Evolutionary conservation across 2,888 invertebrate genomes (phyloP).

Genomic region (Drosophila maculinotata): DNA sequence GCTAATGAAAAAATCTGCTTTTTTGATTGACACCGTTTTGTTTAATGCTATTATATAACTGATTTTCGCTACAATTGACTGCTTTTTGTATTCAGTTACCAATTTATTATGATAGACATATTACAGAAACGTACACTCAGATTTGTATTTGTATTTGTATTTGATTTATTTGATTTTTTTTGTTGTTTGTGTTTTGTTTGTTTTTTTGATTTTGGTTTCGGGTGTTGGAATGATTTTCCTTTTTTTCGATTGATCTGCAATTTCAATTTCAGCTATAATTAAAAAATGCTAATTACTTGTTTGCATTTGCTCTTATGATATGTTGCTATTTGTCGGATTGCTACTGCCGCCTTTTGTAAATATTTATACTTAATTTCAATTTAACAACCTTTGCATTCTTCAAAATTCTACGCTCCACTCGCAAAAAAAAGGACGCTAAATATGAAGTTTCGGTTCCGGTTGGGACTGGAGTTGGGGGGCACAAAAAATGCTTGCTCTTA

Average conservation of each 20-base stretch:
- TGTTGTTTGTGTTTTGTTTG: slow-evolving; percentile 12
- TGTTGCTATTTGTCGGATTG: slow-evolving; percentile 67
- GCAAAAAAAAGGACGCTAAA: slow-evolving; percentile 48
- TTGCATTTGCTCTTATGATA: slow-evolving; percentile 65
- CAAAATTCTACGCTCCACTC: slow-evolving; percentile 20
- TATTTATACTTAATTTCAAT: slow-evolving; percentile 74
- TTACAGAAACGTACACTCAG: slow-evolving; percentile 25
- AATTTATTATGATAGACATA: slow-evolving; percentile 48
- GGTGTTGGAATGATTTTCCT: slow-evolving; percentile 1
- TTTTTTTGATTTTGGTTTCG: slow-evolving; percentile 12
- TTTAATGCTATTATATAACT: slow-evolving; percentile 1
- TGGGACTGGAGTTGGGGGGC: slow-evolving; percentile 16
- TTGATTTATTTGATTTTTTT: slow-evolving; percentile 16
- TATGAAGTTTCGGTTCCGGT: slow-evolving; percentile 30
- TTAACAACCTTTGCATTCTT: slow-evolving; percentile 69
- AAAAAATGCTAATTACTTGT: slow-evolving; percentile 53
- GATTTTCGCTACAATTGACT: slow-evolving; percentile 53
- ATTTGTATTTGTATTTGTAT: slow-evolving; percentile 29
- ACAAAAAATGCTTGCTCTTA: slow-evolving; percentile 53
- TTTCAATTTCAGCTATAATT: slow-evolving; percentile 50
- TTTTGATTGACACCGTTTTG: slow-evolving; percentile 61
- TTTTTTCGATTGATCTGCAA: slow-evolving; percentile 46
- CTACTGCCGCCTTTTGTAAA: slow-evolving; percentile 66
- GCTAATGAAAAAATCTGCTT: slow-evolving; percentile 43
- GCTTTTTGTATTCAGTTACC: slow-evolving; percentile 38